These are phyloP conservation scores for Pyrgilauda ruficollis DNA, from an alignment of 2,113 vertebrate genomes.

Conservation along the genomic window DNA sequence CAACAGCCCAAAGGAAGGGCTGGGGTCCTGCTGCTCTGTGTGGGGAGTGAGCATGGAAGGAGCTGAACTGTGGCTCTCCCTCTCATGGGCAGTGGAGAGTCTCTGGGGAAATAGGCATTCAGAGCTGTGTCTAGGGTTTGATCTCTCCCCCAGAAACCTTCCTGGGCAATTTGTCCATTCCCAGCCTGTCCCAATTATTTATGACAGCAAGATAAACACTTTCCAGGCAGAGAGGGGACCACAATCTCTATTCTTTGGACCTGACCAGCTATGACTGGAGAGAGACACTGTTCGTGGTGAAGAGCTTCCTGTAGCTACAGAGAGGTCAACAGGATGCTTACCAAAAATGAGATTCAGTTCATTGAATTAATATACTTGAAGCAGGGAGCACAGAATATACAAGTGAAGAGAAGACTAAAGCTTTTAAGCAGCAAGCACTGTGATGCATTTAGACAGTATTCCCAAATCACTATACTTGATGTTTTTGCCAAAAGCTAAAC, in stretches of 20 bases:
- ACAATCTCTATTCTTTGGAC: background rate
- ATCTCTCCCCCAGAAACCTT: background rate
- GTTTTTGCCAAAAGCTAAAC: background rate
- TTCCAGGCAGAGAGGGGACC: background rate
- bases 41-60: background rate
- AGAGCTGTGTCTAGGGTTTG: background rate
- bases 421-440: background rate
- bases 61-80: background rate
- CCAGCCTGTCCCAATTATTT: background rate
- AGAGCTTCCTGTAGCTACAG: constrained; percentile 23
- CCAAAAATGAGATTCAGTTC: constrained; percentile 15
- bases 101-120: background rate
- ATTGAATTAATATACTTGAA: constrained; percentile 10
- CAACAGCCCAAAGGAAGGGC: background rate
- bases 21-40: rapidly evolving
- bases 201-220: background rate
- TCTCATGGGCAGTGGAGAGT: background rate
- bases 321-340: constrained; percentile 22
- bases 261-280: background rate
- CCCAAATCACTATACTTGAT: background rate
- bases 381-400: background rate
- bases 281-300: background rate
- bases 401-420: background rate
- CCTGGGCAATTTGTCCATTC: background rate
- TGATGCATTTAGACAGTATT: background rate